Evolutionary conservation across 2,113 vertebrate species (phyloP), one percentile per base, ranked within the genome.

Genomic region (Sigmodon hispidus): DNA sequence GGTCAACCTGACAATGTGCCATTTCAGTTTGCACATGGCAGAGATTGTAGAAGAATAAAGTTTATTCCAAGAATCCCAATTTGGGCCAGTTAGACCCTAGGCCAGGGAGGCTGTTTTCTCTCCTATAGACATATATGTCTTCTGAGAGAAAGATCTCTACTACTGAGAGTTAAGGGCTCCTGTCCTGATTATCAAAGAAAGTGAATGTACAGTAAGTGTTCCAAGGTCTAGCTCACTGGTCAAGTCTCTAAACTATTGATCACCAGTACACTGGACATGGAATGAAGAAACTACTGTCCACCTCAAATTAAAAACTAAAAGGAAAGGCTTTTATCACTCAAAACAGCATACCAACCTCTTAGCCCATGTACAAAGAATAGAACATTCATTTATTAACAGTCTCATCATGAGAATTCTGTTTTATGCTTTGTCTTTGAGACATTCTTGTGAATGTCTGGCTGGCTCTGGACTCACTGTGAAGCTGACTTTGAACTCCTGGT

Each of bases 241-340:
- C 45, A 67, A 3, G 11, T 76, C 40, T 89, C 81, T 63, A 61
- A 63, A 11, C 15, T 77, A 83, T 34, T 76, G 36, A 13, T 52
- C 63, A 91, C 52, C 1, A 5, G 4, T 45, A 15, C 61, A 75
- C 6, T 50, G 36, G 12, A 52, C 52, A 43, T 5, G 21, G 72
- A 40, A 57, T 43, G 40, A 12, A 84, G 50, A 85, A 40, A 9
- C 57, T 45, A 50, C 16, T 67, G 31, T 40, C 61, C 45, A 77
- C n/a, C 52, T 50, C 31, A 83, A 67, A 79, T 94, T 90, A 95
- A 80, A 95, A 90, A 86, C 69, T 57, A 22, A n/a, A 85, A 89
- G 76, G n/a, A 63, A 26, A 79, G 83, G 24, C 7, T n/a, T 67
- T 86, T 72, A 36, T 55, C 45, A 67, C 59, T 48, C 15, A 40